Percentiles rank a stretch among this genome's conserved stretches.
Conservation (phyloP, 2,113 vertebrate genomes). For the Spermophilus dauricus region DNA sequence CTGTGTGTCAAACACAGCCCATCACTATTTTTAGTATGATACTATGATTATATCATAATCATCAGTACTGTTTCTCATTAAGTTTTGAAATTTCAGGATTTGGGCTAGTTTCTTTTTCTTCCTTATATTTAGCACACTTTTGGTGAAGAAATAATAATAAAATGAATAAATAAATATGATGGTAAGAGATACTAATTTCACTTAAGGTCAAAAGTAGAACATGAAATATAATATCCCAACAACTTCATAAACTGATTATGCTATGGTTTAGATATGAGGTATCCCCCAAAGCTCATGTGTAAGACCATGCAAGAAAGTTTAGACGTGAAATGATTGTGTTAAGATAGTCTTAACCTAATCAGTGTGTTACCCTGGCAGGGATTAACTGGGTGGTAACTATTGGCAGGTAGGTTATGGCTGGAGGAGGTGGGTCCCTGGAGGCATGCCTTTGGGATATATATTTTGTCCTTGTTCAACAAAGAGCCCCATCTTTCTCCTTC, state of each 20-base stretch:
- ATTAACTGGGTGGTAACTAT: too few relatives aligned
- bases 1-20: background rate
- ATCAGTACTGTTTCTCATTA: background rate
- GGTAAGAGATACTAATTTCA: background rate
- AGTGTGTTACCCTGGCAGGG: too few relatives aligned
- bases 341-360: too few relatives aligned
- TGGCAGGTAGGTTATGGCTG: too few relatives aligned
- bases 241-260: background rate
- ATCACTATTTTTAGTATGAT: background rate
- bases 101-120: background rate
- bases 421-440: too few relatives aligned
- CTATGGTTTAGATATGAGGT: too few relatives aligned
- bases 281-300: too few relatives aligned
- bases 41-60: background rate
- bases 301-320: too few relatives aligned
- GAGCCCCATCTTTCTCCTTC: too few relatives aligned
- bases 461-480: too few relatives aligned
- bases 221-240: background rate
- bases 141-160: background rate
- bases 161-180: background rate
- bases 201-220: background rate
- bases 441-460: too few relatives aligned
- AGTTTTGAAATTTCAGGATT: background rate
- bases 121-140: background rate
- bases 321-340: too few relatives aligned